A percentile compares a stretch with the other conserved stretches of the same genome.
Evolutionary conservation across 2,888 invertebrate genomes (phyloP).

Genomic region (Agriopis marginaria): DNA sequence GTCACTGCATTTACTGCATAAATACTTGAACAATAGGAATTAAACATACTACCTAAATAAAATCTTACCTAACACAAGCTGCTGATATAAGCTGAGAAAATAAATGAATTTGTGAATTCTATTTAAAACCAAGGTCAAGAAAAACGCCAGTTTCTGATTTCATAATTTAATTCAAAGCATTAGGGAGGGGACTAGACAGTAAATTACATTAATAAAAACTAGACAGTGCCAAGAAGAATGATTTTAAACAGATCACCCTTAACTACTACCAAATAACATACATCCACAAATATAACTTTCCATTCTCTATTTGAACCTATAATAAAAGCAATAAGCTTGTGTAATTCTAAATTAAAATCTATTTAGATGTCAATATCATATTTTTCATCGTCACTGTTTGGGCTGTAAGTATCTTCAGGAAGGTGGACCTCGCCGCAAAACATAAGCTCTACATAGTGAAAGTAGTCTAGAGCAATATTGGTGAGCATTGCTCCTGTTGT

Average conservation of each 20-base stretch:
- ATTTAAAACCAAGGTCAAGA: not conserved
- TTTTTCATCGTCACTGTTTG: conserved; percentile 84
- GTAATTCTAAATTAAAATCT: conserved; percentile 29
- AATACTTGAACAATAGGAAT: no score
- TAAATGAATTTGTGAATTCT: not conserved
- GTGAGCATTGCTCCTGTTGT: conserved; percentile 89
- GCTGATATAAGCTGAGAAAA: no score
- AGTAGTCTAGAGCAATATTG: conserved; percentile 88
- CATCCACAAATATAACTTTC: conserved; percentile 43
- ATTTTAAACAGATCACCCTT: conserved; percentile 41
- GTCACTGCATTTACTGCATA: no score
- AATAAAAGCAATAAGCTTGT: conserved; percentile 43
- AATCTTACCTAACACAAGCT: no score
- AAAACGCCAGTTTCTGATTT: conserved; percentile 24
- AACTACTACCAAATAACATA: conserved; percentile 53
- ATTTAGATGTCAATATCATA: conserved; percentile 81
- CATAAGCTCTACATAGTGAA: conserved; percentile 87
- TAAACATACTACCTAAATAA: no score
- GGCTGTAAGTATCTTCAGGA: conserved; percentile 77
- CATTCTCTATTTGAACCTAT: conserved; percentile 34
- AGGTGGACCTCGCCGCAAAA: conserved; percentile 83
- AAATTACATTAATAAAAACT: conserved; percentile 46
- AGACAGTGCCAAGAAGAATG: conserved; percentile 45
- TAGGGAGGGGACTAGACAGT: conserved; percentile 54
- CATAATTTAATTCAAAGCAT: conserved; percentile 50